Base-by-base conservation (phyloP, 2,113 vertebrate species). In the Oplegnathus fasciatus region DNA sequence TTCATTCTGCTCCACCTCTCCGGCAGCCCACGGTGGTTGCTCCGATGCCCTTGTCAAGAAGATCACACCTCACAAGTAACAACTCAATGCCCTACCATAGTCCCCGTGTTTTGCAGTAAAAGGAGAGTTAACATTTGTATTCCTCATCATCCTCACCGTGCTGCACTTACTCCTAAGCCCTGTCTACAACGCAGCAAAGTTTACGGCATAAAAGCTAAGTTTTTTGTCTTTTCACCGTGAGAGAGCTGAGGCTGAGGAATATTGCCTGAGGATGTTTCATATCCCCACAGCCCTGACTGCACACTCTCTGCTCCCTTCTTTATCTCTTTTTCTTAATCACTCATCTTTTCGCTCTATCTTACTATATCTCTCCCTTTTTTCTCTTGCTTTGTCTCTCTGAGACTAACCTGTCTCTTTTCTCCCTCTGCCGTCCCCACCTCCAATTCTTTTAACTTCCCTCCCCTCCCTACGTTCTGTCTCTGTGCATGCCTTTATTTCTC, bases 251-350 rank as follows among this genome's bases (percentile, higher is more conserved):
- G 80, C 70, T 86, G 73, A 90, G 84, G 89, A 87, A 92, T 89
- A 91, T 92, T 67, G 94, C 94, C 91, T 4, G 81, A 92, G 93
- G 94, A 92, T 89, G 91, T 94, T 92, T 91, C 79, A 89, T 94
- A 89, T 94, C 87, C 93, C 90, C 85, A 87, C 89, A 83, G 87
- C 82, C 86, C 75, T 37, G 65, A 54, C 83, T 87, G 82, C 88
- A 50, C 86, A 69, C 40, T 85, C 84, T 84, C 75, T 86, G 62
- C 78, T 75, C 72, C 82, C 75, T 64, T 26, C 78, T 88, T 82
- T 75, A 76, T 93, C 78, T 92, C 78, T 84, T 80, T 70, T 87
- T 78, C 87, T 86, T 91, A 89, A 92, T 94, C 92, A 91, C 62
- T 86, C 73, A 44, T 89, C 84, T 90, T 90, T 90, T 81, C 42